phyloP scores from a whole-genome alignment of 1,140 invertebrate genomes.

The Drosophila sproati region DNA sequence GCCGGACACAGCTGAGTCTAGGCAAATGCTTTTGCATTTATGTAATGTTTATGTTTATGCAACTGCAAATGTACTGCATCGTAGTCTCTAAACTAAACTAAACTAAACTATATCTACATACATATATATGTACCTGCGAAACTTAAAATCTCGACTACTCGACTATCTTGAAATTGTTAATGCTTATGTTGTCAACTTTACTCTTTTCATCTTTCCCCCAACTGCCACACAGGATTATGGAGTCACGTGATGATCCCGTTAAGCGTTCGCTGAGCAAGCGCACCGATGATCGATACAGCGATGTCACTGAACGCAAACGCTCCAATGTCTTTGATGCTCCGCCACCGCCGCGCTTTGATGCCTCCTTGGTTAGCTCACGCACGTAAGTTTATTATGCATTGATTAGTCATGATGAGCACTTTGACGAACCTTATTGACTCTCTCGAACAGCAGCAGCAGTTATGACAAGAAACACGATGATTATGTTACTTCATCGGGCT shows the following conservation, averaged over 20 bases:
- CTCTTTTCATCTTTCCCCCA: constrained; percentile 64
- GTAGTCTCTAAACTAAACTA: constrained; percentile 2
- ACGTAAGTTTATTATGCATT: constrained; percentile 51
- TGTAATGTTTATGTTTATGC: constrained; percentile 29
- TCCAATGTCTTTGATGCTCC: constrained; percentile 85
- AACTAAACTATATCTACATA: constrained; percentile 28
- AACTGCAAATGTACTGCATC: constrained; percentile 34
- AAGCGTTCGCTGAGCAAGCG: constrained; percentile 84
- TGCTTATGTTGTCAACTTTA: constrained; percentile 41
- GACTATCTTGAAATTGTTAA: background rate
- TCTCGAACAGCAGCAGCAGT: constrained; percentile 45
- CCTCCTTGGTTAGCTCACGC: constrained; percentile 71
- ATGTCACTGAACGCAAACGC: constrained; percentile 84
- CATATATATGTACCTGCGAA: constrained; percentile 19
- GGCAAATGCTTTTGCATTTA: constrained; percentile 48
- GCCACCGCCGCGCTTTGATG: constrained; percentile 82
- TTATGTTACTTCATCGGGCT: constrained; percentile 60
- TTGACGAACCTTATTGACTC: background rate
- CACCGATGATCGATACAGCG: constrained; percentile 79
- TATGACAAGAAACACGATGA: constrained; percentile 83
- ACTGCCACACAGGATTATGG: constrained; percentile 73
- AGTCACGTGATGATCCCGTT: constrained; percentile 84
- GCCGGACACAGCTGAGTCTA: constrained; percentile 33
- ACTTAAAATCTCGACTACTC: background rate
- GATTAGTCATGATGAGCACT: background rate